phyloP scores from a whole-genome alignment of 2,888 invertebrate genomes.

The Galerucella nymphaeae region DNA sequence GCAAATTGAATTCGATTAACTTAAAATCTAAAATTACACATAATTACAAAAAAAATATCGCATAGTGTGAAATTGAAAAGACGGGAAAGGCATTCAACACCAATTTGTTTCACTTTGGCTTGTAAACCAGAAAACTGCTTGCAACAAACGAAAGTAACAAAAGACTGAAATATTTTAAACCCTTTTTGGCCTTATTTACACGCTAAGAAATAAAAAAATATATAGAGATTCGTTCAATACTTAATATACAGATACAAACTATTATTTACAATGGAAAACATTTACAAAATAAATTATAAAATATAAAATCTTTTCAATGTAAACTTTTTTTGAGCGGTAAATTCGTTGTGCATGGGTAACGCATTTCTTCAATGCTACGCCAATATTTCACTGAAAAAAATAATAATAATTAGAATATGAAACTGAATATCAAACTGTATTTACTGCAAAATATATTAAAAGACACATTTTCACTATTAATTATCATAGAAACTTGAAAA shows the following conservation, averaged over 20 bases:
- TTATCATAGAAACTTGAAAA: too few species aligned
- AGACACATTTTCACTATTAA: too few species aligned
- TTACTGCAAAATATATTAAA: not conserved
- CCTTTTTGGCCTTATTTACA: slow-evolving; percentile 30
- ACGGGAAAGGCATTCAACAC: not conserved
- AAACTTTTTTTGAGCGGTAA: slow-evolving; percentile 36
- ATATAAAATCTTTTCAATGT: slow-evolving; percentile 32
- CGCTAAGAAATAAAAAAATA: slow-evolving; percentile 37
- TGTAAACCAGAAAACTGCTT: not conserved
- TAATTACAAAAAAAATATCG: not conserved
- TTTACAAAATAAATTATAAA: slow-evolving; percentile 44
- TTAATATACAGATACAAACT: slow-evolving; percentile 41
- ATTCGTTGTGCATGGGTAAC: slow-evolving; percentile 38
- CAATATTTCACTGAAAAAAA: slow-evolving; percentile 49
- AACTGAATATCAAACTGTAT: not conserved
- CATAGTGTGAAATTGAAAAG: not conserved
- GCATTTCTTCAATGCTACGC: slow-evolving; percentile 37
- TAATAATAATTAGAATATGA: slow-evolving; percentile 15
- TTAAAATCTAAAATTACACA: slow-evolving; percentile 5
- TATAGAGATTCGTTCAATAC: slow-evolving; percentile 42
- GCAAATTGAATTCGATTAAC: slow-evolving; percentile 7
- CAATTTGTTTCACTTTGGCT: not conserved
- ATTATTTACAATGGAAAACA: slow-evolving; percentile 42
- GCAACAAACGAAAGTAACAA: slow-evolving; percentile 37
- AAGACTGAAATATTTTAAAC: slow-evolving; percentile 35